Conservation (phyloP, 2,113 vertebrate genomes). For the Gymnorhina tibicen region DNA sequence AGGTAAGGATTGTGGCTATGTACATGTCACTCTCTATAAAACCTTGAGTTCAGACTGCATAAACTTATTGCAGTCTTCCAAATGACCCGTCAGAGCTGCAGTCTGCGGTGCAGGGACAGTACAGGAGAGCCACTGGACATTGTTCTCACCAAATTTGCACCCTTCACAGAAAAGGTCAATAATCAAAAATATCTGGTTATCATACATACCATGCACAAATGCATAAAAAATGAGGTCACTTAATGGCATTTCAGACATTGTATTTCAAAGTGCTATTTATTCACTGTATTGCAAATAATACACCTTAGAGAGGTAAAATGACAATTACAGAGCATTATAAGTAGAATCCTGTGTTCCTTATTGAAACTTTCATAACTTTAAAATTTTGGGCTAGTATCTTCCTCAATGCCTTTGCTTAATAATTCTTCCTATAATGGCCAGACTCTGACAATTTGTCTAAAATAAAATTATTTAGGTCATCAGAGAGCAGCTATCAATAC, state of each 20-base stretch:
- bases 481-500: not conserved
- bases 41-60: not conserved
- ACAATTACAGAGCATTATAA: not conserved
- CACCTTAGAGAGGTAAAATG: not conserved
- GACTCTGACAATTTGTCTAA: not conserved
- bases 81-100: not conserved
- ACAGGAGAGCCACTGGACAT: not conserved
- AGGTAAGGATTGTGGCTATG: not conserved
- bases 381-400: not conserved
- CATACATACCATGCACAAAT: not conserved
- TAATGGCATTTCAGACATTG: not conserved
- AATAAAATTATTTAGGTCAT: not conserved
- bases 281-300: not conserved
- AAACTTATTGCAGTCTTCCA: not conserved
- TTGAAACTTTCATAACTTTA: not conserved
- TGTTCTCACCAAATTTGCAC: not conserved
- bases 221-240: not conserved
- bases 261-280: not conserved
- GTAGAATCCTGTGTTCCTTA: rapidly evolving
- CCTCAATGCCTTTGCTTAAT: not conserved
- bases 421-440: not conserved
- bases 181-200: not conserved
- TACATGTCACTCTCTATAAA: not conserved
- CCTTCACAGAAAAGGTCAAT: not conserved
- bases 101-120: not conserved